phyloP scores from a whole-genome alignment of 2,888 invertebrate genomes.

The Invenusta paracnida region DNA sequence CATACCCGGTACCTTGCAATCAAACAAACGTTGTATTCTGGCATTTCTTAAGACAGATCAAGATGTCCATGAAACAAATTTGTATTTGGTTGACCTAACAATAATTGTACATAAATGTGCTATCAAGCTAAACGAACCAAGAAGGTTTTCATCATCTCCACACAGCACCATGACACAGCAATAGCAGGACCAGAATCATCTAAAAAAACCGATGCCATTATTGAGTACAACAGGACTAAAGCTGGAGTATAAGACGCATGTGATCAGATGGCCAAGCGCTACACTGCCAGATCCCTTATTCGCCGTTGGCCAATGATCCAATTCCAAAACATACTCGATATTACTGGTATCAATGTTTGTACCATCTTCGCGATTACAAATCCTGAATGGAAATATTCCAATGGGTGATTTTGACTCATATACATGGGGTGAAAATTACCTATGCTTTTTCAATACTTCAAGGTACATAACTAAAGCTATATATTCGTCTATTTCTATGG shows the following conservation, averaged over 20 bases:
- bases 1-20: neutral
- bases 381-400: constrained; percentile 16
- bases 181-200: constrained; percentile 16
- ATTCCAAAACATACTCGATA: constrained; percentile 18
- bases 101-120: constrained; percentile 17
- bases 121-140: neutral
- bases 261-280: neutral
- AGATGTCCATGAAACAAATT: neutral
- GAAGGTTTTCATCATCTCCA: constrained; percentile 10
- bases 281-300: neutral
- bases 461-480: no score
- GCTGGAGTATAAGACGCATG: constrained; percentile 9
- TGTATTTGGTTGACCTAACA: neutral
- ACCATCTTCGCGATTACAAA: constrained; percentile 9
- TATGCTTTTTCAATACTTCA: no score
- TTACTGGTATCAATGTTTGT: constrained; percentile 7
- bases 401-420: neutral
- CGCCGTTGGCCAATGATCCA: neutral
- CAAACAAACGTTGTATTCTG: neutral
- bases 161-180: neutral
- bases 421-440: no score
- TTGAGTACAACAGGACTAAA: neutral
- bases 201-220: neutral
- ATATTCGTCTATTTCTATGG: no score
- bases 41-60: neutral